Evolutionary conservation across 1,140 invertebrate genomes (phyloP).

Genomic region (Drosophila baimaii): DNA sequence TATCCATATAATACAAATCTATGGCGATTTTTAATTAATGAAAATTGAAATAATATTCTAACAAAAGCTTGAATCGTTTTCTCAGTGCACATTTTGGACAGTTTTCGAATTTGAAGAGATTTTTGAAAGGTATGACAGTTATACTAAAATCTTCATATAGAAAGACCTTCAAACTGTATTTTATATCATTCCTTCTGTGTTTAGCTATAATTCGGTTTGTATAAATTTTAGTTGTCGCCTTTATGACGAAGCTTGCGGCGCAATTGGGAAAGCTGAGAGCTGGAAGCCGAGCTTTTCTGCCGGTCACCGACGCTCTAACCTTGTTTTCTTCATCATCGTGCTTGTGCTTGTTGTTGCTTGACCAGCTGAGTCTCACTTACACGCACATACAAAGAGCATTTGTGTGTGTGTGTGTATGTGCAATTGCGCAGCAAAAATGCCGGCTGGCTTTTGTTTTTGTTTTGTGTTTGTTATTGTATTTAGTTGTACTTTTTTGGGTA

Average conservation of each 20-base stretch:
- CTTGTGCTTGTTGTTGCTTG: conserved; percentile 56
- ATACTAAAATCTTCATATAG: too few relatives aligned
- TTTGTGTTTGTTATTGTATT: conserved; percentile 36
- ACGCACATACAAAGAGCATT: conserved; percentile 2
- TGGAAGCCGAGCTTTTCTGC: conserved; percentile 73
- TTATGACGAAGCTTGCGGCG: conserved; percentile 57
- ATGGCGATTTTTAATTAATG: too few relatives aligned
- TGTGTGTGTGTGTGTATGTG: conserved; percentile 29
- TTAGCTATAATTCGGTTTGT: conserved; percentile 5
- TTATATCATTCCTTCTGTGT: background rate
- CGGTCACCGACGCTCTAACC: conserved; percentile 60
- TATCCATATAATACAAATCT: too few relatives aligned
- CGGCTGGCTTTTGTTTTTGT: conserved; percentile 60
- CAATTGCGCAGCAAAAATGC: conserved; percentile 78
- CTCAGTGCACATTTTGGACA: background rate
- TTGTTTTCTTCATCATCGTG: conserved; percentile 41
- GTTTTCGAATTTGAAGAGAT: background rate
- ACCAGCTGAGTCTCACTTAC: conserved; percentile 66
- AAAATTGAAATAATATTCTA: too few relatives aligned
- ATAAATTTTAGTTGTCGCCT: background rate
- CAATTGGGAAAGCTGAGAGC: conserved; percentile 72
- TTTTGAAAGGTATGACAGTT: too few relatives aligned
- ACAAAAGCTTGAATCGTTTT: background rate
- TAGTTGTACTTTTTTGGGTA: conserved; percentile 10
- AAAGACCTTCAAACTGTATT: background rate